Conservation (phyloP, 2,888 invertebrate species). For the Cheilosia pagana region DNA sequence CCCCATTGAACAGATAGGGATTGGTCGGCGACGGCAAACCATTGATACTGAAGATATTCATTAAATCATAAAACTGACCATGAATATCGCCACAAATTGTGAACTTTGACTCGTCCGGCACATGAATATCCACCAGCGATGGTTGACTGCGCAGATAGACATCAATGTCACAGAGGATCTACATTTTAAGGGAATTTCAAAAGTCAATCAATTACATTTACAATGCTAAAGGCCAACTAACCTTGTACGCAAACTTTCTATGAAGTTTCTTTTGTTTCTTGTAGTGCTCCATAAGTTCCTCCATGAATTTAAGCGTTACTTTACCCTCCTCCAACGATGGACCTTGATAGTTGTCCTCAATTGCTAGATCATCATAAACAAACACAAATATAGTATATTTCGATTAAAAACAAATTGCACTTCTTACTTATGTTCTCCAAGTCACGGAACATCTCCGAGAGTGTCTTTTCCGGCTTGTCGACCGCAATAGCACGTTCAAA, state of each 20-base stretch:
- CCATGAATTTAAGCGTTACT: constrained; percentile 95
- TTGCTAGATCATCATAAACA: constrained; percentile 86
- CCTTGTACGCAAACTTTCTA: constrained; percentile 98
- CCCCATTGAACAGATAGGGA: constrained; percentile 99
- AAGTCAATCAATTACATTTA: not conserved
- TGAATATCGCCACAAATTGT: constrained; percentile 99
- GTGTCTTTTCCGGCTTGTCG: constrained; percentile 93
- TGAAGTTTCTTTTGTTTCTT: constrained; percentile 96
- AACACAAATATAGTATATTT: not conserved
- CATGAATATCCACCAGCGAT: constrained; percentile 94
- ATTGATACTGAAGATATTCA: constrained; percentile 98
- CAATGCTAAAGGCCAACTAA: constrained; percentile 79
- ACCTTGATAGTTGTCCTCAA: constrained; percentile 97
- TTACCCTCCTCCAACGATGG: constrained; percentile 94
- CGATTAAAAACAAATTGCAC: not conserved
- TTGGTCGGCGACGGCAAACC: constrained; percentile 97
- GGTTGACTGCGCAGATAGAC: constrained; percentile 92
- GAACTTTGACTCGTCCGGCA: constrained; percentile 94
- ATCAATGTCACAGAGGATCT: constrained; percentile 97
- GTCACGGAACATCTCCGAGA: constrained; percentile 93
- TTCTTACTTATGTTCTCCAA: constrained; percentile 93
- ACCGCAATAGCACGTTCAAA: constrained; percentile 98
- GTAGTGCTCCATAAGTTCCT: constrained; percentile 94
- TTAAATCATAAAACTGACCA: constrained; percentile 98
- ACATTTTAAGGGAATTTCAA: constrained; percentile 61